These are phyloP conservation scores for Drosophila azteca DNA, from an alignment of 1,140 invertebrate genomes.

Conservation along the genomic window DNA sequence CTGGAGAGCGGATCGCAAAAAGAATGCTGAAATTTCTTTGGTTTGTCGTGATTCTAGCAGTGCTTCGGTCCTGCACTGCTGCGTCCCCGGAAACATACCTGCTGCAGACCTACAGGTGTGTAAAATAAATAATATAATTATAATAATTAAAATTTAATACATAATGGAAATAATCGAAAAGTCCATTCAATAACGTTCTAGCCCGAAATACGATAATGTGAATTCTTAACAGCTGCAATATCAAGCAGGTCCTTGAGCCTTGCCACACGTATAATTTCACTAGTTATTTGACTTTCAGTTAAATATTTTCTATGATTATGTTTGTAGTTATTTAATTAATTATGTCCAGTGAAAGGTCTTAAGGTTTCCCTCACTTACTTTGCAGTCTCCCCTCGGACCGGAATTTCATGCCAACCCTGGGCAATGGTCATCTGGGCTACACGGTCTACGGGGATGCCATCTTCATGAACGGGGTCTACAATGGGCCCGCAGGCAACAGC, in stretches of 20 bases:
- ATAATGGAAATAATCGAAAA: neutral
- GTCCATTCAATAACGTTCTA: neutral
- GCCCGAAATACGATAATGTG: too few relatives aligned
- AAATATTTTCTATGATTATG: too few relatives aligned
- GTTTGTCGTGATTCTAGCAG: neutral
- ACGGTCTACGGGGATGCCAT: constrained; percentile 86
- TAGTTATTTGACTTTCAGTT: too few relatives aligned
- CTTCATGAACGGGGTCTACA: constrained; percentile 86
- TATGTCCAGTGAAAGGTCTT: too few relatives aligned
- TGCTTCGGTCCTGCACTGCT: constrained; percentile 2
- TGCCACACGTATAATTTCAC: too few relatives aligned
- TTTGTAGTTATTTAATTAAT: too few relatives aligned
- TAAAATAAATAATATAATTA: neutral
- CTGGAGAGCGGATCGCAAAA: constrained; percentile 6
- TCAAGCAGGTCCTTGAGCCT: too few relatives aligned
- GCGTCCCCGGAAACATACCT: constrained; percentile 21
- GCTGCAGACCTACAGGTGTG: constrained; percentile 20
- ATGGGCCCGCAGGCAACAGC: constrained; percentile 85
- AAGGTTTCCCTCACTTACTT: too few relatives aligned
- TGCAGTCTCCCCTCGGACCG: constrained; percentile 84
- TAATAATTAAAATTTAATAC: too few relatives aligned
- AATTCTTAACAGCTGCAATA: too few relatives aligned
- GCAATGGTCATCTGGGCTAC: constrained; percentile 86
- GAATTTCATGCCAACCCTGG: constrained; percentile 85
- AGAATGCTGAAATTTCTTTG: constrained; percentile 26